Conservation (phyloP, 2,888 invertebrate species). For the Artemia sp. region DNA sequence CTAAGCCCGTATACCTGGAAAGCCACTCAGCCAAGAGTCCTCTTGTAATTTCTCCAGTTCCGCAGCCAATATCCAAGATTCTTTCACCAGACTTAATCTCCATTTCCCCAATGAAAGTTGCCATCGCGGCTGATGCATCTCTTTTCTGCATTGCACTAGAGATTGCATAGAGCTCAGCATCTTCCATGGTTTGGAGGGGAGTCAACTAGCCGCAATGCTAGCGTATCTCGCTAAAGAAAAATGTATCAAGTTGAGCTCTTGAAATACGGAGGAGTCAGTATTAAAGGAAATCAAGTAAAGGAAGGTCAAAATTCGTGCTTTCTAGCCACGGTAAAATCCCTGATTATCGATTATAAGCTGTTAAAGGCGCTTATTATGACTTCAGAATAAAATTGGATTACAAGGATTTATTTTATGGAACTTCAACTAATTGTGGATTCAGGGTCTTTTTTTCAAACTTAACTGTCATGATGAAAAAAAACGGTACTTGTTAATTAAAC, state of each 20-base stretch:
- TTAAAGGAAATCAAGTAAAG: too few relatives aligned
- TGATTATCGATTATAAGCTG: too few relatives aligned
- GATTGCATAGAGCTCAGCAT: slow-evolving; percentile 48
- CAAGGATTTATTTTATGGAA: too few relatives aligned
- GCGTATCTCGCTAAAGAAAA: background rate
- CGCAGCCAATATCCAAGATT: slow-evolving; percentile 50
- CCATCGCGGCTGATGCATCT: slow-evolving; percentile 45
- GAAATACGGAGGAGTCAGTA: too few relatives aligned
- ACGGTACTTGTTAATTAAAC: too few relatives aligned
- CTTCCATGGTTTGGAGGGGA: slow-evolving; percentile 36
- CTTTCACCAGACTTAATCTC: slow-evolving; percentile 35
- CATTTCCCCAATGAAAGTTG: slow-evolving; percentile 43
- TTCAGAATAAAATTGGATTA: too few relatives aligned
- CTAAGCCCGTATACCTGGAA: slow-evolving; percentile 14
- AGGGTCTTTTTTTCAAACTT: too few relatives aligned
- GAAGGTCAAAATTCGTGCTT: too few relatives aligned
- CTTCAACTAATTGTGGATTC: too few relatives aligned
- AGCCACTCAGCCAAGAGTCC: slow-evolving; percentile 41
- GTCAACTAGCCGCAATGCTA: slow-evolving; percentile 4
- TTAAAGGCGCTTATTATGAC: too few relatives aligned
- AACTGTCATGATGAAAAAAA: too few relatives aligned
- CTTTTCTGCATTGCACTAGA: slow-evolving; percentile 49
- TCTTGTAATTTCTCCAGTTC: slow-evolving; percentile 50
- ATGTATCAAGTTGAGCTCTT: background rate
- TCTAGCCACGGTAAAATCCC: too few relatives aligned